phyloP scores from a whole-genome alignment of 1,140 invertebrate genomes.

The Anoplophora glabripennis region DNA sequence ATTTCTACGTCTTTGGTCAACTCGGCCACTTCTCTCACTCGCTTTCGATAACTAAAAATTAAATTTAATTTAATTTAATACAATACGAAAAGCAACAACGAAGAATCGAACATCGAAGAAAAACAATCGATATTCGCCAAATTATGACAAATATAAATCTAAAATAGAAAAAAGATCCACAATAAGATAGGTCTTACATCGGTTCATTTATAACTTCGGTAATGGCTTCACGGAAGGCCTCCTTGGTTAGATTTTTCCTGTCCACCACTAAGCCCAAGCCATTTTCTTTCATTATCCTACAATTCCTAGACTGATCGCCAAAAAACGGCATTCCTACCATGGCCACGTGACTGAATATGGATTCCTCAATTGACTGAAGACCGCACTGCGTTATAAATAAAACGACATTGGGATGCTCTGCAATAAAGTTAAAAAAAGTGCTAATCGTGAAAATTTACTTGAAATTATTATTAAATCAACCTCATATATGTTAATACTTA shows the following conservation, averaged over 20 bases:
- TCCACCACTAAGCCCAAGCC: conserved; percentile 24
- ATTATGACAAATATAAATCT: not conserved
- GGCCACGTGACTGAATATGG: conserved; percentile 55
- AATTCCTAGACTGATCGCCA: conserved; percentile 58
- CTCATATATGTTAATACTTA: conserved; percentile 10
- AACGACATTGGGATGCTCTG: conserved; percentile 55
- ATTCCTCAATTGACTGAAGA: conserved; percentile 57
- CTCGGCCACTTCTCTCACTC: conserved; percentile 36
- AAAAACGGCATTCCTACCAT: conserved; percentile 59
- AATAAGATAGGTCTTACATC: conserved; percentile 11
- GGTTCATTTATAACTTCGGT: conserved; percentile 28
- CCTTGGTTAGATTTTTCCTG: conserved; percentile 24
- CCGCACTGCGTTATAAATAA: conserved; percentile 64
- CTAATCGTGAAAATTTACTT: not conserved
- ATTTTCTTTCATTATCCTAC: conserved; percentile 14
- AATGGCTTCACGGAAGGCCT: conserved; percentile 32
- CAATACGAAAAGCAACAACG: not conserved
- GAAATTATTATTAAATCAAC: not conserved
- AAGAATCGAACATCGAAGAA: not conserved
- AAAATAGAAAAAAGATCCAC: not conserved
- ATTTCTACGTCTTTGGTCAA: conserved; percentile 47
- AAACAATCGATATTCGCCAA: not conserved
- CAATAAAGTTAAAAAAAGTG: conserved; percentile 53
- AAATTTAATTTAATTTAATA: not conserved
- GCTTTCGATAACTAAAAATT: conserved; percentile 42